Base-by-base conservation (phyloP, 2,888 invertebrate species). In the Dascillus cervinus region DNA sequence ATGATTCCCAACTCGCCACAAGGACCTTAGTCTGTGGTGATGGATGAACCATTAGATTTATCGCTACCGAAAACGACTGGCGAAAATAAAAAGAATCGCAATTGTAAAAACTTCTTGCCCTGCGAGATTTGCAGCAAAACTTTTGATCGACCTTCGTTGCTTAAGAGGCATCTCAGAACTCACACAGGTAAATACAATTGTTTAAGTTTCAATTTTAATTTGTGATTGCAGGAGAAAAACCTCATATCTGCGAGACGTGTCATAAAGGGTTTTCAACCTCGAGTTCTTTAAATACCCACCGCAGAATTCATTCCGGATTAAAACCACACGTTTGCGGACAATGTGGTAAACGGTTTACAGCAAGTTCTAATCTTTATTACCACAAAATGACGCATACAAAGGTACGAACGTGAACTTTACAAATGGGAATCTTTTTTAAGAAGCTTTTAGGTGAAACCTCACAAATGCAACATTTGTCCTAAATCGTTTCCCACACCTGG, bases 381-480 rank as follows among this genome's bases (percentile, higher is more conserved):
- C 92, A 92, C 71, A 77, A 89, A 52, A 91, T 92, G 90, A 92
- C 91, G 41, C 92, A 92, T 63, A 86, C 88, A 60, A 92, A 90
- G 82, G 91, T 90, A 70, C 17, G 17, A 17, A 6, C 17, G 8
- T 17, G 8, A 17, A 6, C 8, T 17, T 17, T 17, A 6, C 4
- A 8, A 4, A 4, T 17, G 4, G 5, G 4, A 17, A 17, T 17
- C 4, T 4, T 6, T 8, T 8, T 17, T 17, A 17, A n/a, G n/a
- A n/a, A n/a, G n/a, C n/a, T n/a, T 59, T 9, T 62, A 79, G 79
- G 77, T 79, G 47, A 82, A 82, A 54, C 81, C 80, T 1, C 81
- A 82, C 63, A 80, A 81, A 58, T 82, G 82, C 55, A 71, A 67
- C 9, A 64, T 76, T 46, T 81, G 82, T 52, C 71, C 77, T 27